Evolutionary conservation across 2,797 vertebrate genomes (phyloP), one percentile per base, ranked within the genome.

Genomic region (Chromobotia macracanthus): DNA sequence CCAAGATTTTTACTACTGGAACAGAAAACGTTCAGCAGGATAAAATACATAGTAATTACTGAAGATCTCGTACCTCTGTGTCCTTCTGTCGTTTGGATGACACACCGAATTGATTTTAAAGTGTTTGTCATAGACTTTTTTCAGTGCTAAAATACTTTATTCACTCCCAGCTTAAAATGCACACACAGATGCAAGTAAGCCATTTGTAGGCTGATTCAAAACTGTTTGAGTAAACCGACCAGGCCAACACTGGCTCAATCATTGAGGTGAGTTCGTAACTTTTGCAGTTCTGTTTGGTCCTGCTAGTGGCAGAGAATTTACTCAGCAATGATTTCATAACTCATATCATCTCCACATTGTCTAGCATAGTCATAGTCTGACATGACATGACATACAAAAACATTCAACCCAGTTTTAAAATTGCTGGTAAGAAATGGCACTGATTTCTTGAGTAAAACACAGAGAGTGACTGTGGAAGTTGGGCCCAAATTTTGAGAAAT

Each of bases 351-450:
- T 48, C 67, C n/a, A 50, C 6, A 11, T 10, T 9, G 0, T 19
- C 12, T 41, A 53, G 13, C 5, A 79, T 12, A n/a, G n/a, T n/a
- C n/a, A n/a, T n/a, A n/a, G n/a, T n/a, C n/a, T n/a, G n/a, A n/a
- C n/a, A n/a, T 35, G 75, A 82, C 68, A 25, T 48, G 28, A 79
- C 65, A 51, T 73, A 69, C 64, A 46, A 74, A 82, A 82, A 75
- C 71, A 51, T 69, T 76, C 19, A 81, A 75, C 63, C 63, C 9
- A 15, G 19, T 74, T 21, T 71, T 28, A 61, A 80, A 83, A 58
- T 60, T 67, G 10, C 72, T 75, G 53, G 72, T 46, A 66, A 73
- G 68, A 81, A 53, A 83, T 81, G 80, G 83, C 78, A 83, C 80
- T 76, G 35, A 55, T 31, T 65, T 69, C 18, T 28, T 41, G 11